Conservation (phyloP, 2,113 vertebrate species). For the Vulpes lagopus region DNA sequence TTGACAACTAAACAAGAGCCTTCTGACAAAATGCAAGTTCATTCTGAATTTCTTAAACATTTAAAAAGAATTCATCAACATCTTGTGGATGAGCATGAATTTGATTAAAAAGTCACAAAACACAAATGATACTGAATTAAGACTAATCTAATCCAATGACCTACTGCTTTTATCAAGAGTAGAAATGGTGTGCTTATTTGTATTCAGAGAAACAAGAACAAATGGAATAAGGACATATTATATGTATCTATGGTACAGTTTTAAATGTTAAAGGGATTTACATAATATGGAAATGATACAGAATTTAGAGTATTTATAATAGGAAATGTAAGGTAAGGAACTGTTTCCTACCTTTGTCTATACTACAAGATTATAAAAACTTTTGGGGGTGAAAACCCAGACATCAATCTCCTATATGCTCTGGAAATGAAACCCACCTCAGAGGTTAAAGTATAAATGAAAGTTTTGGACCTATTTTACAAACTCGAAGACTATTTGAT, state of each 20-base stretch:
- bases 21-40: conserved; percentile 46
- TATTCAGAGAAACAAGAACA: conserved; percentile 32
- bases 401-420: background rate
- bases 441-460: background rate
- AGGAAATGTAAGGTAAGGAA: conserved; percentile 1
- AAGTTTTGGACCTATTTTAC: background rate
- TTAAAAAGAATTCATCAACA: background rate
- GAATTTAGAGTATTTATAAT: conserved; percentile 31
- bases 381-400: background rate
- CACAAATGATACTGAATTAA: background rate
- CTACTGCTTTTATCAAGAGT: background rate
- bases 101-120: conserved; percentile 23
- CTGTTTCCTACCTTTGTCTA: background rate
- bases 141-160: background rate
- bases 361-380: background rate
- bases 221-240: background rate
- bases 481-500: background rate
- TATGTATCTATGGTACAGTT: background rate
- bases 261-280: conserved; percentile 14
- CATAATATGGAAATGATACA: background rate
- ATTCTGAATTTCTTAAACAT: background rate
- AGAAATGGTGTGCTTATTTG: background rate
- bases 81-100: conserved; percentile 9
- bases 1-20: background rate
- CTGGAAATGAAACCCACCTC: background rate